Base-by-base conservation (phyloP, 2,113 vertebrate species). In the Tursiops truncatus region DNA sequence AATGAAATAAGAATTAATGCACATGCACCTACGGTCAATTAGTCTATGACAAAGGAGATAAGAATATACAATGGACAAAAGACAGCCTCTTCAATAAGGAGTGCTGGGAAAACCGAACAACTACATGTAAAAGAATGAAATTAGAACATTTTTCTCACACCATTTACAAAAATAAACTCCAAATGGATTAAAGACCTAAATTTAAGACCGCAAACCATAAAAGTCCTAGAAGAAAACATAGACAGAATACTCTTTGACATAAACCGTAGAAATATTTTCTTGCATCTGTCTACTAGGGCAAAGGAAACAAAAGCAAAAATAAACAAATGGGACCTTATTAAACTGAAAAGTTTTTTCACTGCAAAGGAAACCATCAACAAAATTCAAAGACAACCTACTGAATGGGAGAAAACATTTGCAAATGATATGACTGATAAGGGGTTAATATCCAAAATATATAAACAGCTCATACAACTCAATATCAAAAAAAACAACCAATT, bases 1-100 rank as follows among this genome's bases (percentile, higher is more conserved):
- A 90, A 74, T 74, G 44, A 76, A 94, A 87, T 5, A 86, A 58
- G 11, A 96, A 95, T 60, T 71, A 74, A 93, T 38, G n/a, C 53
- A 21, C 77, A 58, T 15, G 21, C 1, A 80, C 12, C 50, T 58
- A 58, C 58, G 53, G 21, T 36, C 53, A 80, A 36, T 80, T 80
- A 80, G 58, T 36, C 21, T 80, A 58, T 26, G 53, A 58, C 53
- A 58, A 80, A 58, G 21, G 20, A 80, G 53, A 9, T 36, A 80
- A 80, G 77, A 58, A n/a, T 23, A 79, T n/a, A 56, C 47, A 79
- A 53, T 4, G 18, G 20, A 79, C 31, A 56, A n/a, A 53, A 79
- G 76, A 79, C 9, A 7, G 11, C 56, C 50, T 56, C 76, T 79
- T 53, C 47, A 79, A 14, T n/a, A 56, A 58, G 33, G 23, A 50